Evolutionary conservation across 1,140 invertebrate species (phyloP), one percentile per base, ranked within the genome.

Genomic region (Zaprionus nigranus): DNA sequence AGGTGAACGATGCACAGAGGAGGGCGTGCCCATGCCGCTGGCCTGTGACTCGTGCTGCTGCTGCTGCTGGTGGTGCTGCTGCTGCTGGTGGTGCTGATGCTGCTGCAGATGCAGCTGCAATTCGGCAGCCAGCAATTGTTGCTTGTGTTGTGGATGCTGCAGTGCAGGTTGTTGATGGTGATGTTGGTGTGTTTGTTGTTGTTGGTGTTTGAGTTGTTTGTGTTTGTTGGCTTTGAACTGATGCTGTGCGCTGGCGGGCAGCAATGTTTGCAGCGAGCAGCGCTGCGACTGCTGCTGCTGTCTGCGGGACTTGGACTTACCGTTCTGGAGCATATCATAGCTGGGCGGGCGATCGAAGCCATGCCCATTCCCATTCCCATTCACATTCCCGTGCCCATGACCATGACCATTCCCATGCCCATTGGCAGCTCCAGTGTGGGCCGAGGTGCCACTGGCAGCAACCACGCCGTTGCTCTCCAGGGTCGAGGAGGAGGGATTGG

Each of bases 241-340:
- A 53, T 90, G 86, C 82, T 90, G 87, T 56, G 87, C 87, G 46
- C 82, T 91, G 69, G 90, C 79, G 26, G 88, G 88, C 77, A 91
- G 78, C 75, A 91, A 75, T 30, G 90, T 92, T 77, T 92, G 90
- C 62, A 92, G 78, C 67, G 91, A 92, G 84, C 90, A 91, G 64
- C 82, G 86, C 68, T 92, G 46, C 40, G 40, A 46, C 17, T 51
- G 91, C 56, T 90, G 84, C 66, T 92, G 90, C 80, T 88, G 84
- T 40, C 87, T 72, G 62, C 82, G 92, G 46, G 83, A 87, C 92
- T 93, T 93, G 66, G 83, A 87, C 92, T 93, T 93, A 93, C 92
- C 92, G 69, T 93, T 93, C 71, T 93, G 91, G 61, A 93, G 81
- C 75, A 92, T 90, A 63, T 93, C 92, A 66, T 93, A 93, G 77